Percentiles rank a stretch among this genome's conserved stretches.
Evolutionary conservation across 2,797 vertebrate genomes (phyloP).

Genomic region (Bucorvus abyssinicus): DNA sequence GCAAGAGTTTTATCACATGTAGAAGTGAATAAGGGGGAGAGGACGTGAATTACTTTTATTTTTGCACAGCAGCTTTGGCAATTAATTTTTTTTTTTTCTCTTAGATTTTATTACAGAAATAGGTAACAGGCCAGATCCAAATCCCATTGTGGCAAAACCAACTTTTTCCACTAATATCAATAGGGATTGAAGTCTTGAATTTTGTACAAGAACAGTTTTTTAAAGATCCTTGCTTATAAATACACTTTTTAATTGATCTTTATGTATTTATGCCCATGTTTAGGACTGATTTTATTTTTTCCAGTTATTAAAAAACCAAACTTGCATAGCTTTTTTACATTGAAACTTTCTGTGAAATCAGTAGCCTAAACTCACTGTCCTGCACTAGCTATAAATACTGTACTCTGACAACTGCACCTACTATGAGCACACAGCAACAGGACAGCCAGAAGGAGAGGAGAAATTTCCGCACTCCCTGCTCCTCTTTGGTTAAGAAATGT

Average conservation of each 20-base stretch:
- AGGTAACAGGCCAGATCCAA: background rate
- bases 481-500: background rate
- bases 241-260: background rate
- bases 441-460: background rate
- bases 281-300: background rate
- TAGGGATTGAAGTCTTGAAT: background rate
- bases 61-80: background rate
- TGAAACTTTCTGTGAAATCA: background rate
- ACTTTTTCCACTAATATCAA: background rate
- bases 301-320: background rate
- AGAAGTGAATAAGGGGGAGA: background rate
- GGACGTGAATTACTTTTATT: background rate
- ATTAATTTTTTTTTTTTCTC: background rate
- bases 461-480: rapidly evolving
- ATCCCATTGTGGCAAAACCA: background rate
- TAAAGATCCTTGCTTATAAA: background rate
- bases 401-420: background rate
- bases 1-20: background rate
- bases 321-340: background rate
- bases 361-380: background rate
- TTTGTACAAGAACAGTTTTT: background rate
- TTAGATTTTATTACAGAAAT: background rate
- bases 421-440: background rate
- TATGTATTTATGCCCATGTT: background rate
- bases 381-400: background rate